Conservation (phyloP, 2,113 vertebrate genomes). For the human (Homo sapiens) region DNA sequence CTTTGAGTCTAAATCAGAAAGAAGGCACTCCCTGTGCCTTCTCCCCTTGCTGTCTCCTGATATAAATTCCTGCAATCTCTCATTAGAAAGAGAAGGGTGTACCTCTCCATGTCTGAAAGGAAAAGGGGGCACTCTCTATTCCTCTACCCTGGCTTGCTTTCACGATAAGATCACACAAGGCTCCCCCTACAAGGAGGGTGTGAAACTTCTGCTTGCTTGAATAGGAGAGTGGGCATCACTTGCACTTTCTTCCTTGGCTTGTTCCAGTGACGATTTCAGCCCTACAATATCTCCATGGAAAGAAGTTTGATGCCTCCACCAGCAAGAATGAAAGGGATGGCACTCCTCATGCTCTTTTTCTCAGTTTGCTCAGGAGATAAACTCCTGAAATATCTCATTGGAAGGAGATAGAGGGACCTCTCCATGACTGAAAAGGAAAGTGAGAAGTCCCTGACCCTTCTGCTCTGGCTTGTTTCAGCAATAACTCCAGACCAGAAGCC, state of each 20-base stretch:
- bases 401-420: neutral
- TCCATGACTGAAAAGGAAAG: neutral
- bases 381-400: neutral
- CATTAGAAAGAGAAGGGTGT: neutral
- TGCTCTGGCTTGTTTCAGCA: neutral
- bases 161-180: neutral
- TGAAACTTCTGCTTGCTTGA: neutral
- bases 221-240: neutral
- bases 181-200: neutral
- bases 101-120: neutral
- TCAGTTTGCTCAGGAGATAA: neutral
- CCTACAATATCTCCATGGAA: too few relatives aligned
- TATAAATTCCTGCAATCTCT: neutral
- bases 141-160: neutral
- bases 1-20: neutral
- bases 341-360: too few relatives aligned
- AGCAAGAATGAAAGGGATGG: too few relatives aligned
- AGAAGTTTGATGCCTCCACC: too few relatives aligned
- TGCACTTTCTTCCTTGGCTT: neutral
- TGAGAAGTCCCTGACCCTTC: neutral
- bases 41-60: neutral
- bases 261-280: neutral
- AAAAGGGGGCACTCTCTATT: neutral
- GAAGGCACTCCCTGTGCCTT: neutral
- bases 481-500: neutral